phyloP scores from a whole-genome alignment of 2,888 invertebrate species.

The Branchellion lobata region DNA sequence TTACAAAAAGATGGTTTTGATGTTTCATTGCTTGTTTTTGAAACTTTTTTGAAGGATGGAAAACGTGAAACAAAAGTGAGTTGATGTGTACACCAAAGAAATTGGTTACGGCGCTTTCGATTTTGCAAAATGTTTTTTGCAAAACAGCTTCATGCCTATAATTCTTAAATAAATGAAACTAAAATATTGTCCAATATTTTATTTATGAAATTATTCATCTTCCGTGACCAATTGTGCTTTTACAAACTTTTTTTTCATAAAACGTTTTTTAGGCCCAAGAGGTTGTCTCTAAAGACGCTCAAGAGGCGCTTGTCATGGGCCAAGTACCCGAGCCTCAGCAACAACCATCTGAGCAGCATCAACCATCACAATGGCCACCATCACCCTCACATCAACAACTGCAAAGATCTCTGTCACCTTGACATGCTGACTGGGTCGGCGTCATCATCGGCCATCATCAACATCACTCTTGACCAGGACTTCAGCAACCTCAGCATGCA shows the following conservation, averaged over 20 bases:
- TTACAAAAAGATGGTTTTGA: too few relatives aligned
- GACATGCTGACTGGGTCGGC: background rate
- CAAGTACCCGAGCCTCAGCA: conserved; percentile 32
- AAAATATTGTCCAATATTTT: background rate
- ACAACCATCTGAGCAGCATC: conserved; percentile 12
- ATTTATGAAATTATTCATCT: too few relatives aligned
- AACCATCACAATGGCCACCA: background rate
- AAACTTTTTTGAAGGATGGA: background rate
- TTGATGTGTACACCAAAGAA: background rate
- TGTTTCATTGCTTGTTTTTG: too few relatives aligned
- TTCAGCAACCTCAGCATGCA: background rate
- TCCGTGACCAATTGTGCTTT: too few relatives aligned
- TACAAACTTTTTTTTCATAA: too few relatives aligned
- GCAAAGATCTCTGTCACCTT: background rate
- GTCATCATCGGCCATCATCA: background rate
- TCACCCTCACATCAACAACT: background rate
- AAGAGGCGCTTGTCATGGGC: conserved; percentile 45
- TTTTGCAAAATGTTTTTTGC: too few relatives aligned
- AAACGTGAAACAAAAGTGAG: conserved; percentile 1
- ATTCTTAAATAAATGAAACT: background rate
- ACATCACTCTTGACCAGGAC: conserved; percentile 5
- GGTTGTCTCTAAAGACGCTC: conserved; percentile 41
- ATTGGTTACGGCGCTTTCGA: background rate
- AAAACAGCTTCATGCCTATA: too few relatives aligned
- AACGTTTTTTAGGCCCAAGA: conserved; percentile 23